A percentile compares a stretch with the other conserved stretches of the same genome.
Evolutionary conservation across 2,888 invertebrate genomes (phyloP).

Genomic region (Dioctria linearis): DNA sequence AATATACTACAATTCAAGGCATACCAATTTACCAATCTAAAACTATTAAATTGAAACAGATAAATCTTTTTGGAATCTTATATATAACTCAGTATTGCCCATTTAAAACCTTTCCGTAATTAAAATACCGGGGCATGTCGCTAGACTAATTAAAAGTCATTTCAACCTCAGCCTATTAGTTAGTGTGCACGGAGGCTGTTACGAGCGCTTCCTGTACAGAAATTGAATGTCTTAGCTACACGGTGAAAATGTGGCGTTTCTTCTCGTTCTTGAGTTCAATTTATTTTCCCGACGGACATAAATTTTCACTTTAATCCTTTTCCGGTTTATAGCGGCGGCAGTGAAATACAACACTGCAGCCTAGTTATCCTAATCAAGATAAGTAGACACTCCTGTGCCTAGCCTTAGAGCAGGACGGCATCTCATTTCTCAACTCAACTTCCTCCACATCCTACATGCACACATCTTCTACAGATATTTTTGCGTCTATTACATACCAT

Average conservation of each 20-base stretch:
- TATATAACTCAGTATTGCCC: constrained; percentile 37
- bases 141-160: constrained; percentile 50
- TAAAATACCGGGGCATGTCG: constrained; percentile 47
- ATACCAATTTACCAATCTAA: no score
- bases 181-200: constrained; percentile 23
- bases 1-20: no score
- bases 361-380: constrained; percentile 49
- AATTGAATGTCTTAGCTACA: constrained; percentile 40
- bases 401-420: background rate
- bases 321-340: constrained; percentile 39
- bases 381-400: constrained; percentile 38
- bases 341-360: constrained; percentile 14
- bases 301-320: constrained; percentile 47
- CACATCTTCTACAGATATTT: background rate
- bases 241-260: constrained; percentile 9
- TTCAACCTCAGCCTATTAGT: constrained; percentile 38
- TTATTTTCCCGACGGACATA: constrained; percentile 45
- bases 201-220: constrained; percentile 27
- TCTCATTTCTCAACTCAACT: constrained; percentile 33
- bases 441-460: constrained; percentile 8
- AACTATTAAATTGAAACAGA: no score
- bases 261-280: constrained; percentile 41
- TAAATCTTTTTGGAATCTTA: no score
- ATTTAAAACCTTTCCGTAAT: constrained; percentile 35
- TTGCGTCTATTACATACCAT: background rate